A percentile compares a stretch with the other conserved stretches of the same genome.
phyloP scores from a whole-genome alignment of 2,797 vertebrate genomes.

The Botia kubotai region DNA sequence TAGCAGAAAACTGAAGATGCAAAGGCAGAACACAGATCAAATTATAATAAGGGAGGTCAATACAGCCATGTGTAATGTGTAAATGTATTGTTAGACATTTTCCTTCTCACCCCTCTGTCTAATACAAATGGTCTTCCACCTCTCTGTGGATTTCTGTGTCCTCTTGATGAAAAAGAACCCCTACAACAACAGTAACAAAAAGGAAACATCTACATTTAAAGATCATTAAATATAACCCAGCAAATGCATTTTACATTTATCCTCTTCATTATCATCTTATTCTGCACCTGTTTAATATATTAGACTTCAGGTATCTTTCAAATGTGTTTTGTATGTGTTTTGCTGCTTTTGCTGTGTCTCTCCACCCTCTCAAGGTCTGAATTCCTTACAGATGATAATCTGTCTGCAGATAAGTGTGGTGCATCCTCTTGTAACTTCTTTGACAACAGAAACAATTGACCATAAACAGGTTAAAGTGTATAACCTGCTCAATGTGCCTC shows the following conservation, averaged over 20 bases:
- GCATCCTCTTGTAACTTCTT: background rate
- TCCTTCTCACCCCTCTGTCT: slow-evolving; percentile 68
- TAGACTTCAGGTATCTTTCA: background rate
- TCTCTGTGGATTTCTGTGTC: slow-evolving; percentile 64
- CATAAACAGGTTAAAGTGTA: background rate
- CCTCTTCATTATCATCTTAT: background rate
- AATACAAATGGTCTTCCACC: slow-evolving; percentile 60
- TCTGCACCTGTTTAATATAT: background rate
- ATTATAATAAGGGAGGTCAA: background rate
- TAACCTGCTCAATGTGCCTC: slow-evolving; percentile 55
- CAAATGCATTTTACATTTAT: background rate
- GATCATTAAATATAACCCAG: background rate
- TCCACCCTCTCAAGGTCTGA: background rate
- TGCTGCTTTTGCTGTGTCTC: background rate
- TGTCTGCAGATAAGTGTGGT: background rate
- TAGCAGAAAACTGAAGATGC: slow-evolving; percentile 41
- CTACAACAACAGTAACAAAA: slow-evolving; percentile 45
- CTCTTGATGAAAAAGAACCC: slow-evolving; percentile 66
- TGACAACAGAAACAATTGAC: background rate
- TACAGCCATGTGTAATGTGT: background rate
- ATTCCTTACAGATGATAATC: background rate
- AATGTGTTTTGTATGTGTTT: background rate
- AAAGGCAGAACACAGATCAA: background rate
- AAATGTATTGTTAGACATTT: background rate
- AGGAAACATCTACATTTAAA: background rate